These are phyloP conservation scores for Trimorus sp. DNA, from an alignment of 2,888 invertebrate species.

Conservation along the genomic window DNA sequence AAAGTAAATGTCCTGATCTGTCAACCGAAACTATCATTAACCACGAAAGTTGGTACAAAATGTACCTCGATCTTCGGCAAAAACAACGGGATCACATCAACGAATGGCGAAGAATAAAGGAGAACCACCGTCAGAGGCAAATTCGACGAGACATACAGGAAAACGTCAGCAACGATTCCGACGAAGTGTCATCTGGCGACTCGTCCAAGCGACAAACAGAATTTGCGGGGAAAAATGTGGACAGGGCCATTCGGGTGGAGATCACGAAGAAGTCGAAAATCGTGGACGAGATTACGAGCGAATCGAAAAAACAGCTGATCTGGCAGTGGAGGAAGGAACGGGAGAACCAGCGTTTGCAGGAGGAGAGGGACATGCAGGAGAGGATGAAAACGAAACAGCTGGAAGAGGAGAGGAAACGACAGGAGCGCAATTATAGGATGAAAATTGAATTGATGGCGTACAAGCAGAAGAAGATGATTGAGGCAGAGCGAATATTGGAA, in stretches of 20 bases:
- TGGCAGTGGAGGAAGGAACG: slow-evolving; percentile 74
- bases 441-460: slow-evolving; percentile 68
- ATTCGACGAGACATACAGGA: neutral
- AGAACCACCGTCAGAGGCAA: slow-evolving; percentile 35
- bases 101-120: slow-evolving; percentile 80
- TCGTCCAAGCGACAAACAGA: slow-evolving; percentile 22
- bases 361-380: slow-evolving; percentile 70
- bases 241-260: slow-evolving; percentile 15
- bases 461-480: slow-evolving; percentile 67
- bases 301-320: slow-evolving; percentile 73
- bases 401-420: slow-evolving; percentile 68
- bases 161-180: slow-evolving; percentile 4
- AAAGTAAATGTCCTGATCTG: slow-evolving; percentile 76
- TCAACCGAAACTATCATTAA: slow-evolving; percentile 79
- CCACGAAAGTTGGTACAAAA: slow-evolving; percentile 83
- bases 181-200: slow-evolving; percentile 18
- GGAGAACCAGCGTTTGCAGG: slow-evolving; percentile 70
- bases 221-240: slow-evolving; percentile 2
- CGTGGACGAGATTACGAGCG: slow-evolving; percentile 21
- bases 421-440: slow-evolving; percentile 60
- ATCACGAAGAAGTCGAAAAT: slow-evolving; percentile 33
- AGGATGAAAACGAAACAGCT: slow-evolving; percentile 62
- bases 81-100: slow-evolving; percentile 81
- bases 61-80: slow-evolving; percentile 81
- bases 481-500: slow-evolving; percentile 16